These are phyloP conservation scores for Heliconius sara DNA, from an alignment of 2,888 invertebrate species.

Conservation along the genomic window DNA sequence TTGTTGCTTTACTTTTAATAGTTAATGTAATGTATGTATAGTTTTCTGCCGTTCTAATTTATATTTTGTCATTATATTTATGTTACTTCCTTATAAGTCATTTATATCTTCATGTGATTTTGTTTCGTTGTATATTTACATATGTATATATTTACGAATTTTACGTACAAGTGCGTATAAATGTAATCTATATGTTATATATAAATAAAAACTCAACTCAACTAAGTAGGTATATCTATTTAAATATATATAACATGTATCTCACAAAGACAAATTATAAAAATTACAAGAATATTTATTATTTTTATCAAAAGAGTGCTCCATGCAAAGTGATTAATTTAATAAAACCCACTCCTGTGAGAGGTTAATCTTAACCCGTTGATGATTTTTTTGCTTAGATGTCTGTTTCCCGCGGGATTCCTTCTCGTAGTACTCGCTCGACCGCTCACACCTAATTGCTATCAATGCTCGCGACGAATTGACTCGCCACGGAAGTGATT, in stretches of 20 bases:
- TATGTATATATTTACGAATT: background rate
- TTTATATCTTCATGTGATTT: background rate
- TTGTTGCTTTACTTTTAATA: background rate
- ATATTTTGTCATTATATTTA: background rate
- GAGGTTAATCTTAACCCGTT: conserved; percentile 8
- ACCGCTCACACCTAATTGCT: conserved; percentile 75
- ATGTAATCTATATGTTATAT: too few species aligned
- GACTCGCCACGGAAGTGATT: conserved; percentile 75
- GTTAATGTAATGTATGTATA: background rate
- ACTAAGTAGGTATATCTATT: too few species aligned
- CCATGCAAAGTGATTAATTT: background rate
- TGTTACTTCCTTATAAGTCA: background rate
- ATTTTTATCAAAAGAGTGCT: background rate
- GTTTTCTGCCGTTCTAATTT: background rate
- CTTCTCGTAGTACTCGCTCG: conserved; percentile 69
- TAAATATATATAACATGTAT: too few species aligned
- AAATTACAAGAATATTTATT: background rate
- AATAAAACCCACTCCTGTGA: background rate
- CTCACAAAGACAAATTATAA: too few species aligned
- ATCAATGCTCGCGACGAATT: conserved; percentile 80
- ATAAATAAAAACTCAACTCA: too few species aligned
- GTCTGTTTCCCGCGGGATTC: conserved; percentile 69
- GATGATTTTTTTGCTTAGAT: conserved; percentile 18
- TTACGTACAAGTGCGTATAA: too few species aligned
- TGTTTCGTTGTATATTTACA: background rate